Conservation (phyloP, 2,797 vertebrate species). For the Sebastiscus tertius region DNA sequence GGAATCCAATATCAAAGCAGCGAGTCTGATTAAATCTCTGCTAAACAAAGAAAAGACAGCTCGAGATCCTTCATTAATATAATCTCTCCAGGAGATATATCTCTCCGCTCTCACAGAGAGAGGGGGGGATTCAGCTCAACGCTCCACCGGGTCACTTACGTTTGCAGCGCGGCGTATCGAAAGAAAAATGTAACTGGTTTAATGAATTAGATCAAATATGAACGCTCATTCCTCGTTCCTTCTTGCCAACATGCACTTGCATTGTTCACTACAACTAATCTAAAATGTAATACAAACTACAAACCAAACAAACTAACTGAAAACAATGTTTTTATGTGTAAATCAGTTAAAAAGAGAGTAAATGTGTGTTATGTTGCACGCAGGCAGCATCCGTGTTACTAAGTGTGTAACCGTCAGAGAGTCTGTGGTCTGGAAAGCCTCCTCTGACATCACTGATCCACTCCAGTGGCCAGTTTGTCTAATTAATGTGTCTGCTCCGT, state of each 20-base stretch:
- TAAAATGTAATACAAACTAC: not conserved
- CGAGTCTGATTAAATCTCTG: slow-evolving; percentile 37
- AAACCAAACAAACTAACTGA: not conserved
- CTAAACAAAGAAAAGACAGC: slow-evolving; percentile 39
- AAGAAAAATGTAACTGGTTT: not conserved
- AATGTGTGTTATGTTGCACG: not conserved
- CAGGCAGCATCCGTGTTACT: not conserved
- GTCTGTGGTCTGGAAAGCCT: not conserved
- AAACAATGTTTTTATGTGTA: not conserved
- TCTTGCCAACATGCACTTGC: not conserved
- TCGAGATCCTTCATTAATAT: slow-evolving; percentile 40
- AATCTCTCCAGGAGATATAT: slow-evolving; percentile 23
- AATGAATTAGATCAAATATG: not conserved
- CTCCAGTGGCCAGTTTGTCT: not conserved
- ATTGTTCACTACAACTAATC: not conserved
- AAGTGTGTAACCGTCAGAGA: not conserved
- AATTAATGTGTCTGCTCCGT: not conserved
- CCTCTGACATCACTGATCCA: not conserved
- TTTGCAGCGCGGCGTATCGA: not conserved
- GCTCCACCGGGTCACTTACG: not conserved
- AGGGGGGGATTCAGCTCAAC: not conserved
- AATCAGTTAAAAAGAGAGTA: not conserved
- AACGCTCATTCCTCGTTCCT: not conserved
- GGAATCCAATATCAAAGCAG: slow-evolving; percentile 29
- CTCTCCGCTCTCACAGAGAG: not conserved